Evolutionary conservation across 1,140 invertebrate species (phyloP).

Genomic region (Philopotamus ludificatus): DNA sequence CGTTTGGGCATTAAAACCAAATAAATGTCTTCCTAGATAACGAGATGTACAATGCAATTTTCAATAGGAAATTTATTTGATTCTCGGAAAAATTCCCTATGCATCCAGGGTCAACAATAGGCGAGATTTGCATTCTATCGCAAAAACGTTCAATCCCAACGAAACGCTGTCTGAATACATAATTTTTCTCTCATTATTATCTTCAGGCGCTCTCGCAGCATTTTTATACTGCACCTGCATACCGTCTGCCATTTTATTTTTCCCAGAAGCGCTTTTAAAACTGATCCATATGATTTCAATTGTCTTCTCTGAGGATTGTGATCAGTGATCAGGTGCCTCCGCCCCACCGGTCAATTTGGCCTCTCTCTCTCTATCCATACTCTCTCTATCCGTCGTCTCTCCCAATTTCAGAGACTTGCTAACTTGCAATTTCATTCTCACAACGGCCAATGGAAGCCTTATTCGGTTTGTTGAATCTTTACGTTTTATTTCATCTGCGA

Average conservation of each 20-base stretch:
- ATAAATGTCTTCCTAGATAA: too few species aligned
- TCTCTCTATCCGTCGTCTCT: too few species aligned
- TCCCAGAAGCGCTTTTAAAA: too few species aligned
- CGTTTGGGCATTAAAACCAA: too few species aligned
- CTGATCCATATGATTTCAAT: too few species aligned
- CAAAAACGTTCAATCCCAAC: slow-evolving; percentile 37
- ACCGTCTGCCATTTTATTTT: too few species aligned
- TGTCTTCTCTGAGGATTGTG: background rate
- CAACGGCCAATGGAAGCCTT: slow-evolving; percentile 8
- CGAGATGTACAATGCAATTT: too few species aligned
- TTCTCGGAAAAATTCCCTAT: background rate
- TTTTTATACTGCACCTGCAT: background rate
- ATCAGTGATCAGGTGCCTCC: slow-evolving; percentile 27
- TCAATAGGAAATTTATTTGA: too few species aligned
- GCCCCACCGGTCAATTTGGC: slow-evolving; percentile 20
- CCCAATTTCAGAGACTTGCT: slow-evolving; percentile 10
- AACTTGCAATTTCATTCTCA: slow-evolving; percentile 24
- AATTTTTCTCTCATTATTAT: slow-evolving; percentile 38
- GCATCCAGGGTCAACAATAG: slow-evolving; percentile 35
- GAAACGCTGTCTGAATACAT: slow-evolving; percentile 40
- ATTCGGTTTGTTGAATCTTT: background rate
- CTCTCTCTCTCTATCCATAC: background rate
- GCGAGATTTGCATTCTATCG: slow-evolving; percentile 38
- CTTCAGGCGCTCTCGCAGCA: background rate
- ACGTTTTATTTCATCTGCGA: too few species aligned